These are phyloP conservation scores for Lathronympha strigana DNA, from an alignment of 2,888 invertebrate species.

Conservation along the genomic window DNA sequence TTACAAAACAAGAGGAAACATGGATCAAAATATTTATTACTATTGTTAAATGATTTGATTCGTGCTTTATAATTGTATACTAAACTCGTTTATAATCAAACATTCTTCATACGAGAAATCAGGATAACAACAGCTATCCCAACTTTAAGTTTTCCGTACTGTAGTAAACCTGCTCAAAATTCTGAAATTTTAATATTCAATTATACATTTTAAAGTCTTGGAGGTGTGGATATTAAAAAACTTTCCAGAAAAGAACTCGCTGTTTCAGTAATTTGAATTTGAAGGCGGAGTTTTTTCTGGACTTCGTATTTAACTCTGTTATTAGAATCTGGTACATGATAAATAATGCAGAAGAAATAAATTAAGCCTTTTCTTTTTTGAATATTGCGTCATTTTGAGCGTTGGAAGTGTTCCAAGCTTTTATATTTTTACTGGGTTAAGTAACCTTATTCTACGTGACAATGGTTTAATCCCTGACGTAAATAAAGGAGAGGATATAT, in stretches of 20 bases:
- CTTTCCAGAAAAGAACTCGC: slow-evolving; percentile 20
- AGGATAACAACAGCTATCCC: not conserved
- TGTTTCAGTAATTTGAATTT: slow-evolving; percentile 29
- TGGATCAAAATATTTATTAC: too few relatives aligned
- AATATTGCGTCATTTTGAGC: not conserved
- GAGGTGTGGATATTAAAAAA: slow-evolving; percentile 40
- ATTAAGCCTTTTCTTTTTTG: not conserved
- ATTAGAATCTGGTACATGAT: slow-evolving; percentile 7
- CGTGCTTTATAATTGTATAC: too few relatives aligned
- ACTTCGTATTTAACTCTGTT: slow-evolving; percentile 7
- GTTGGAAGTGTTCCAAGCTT: not conserved
- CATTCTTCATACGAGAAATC: too few relatives aligned
- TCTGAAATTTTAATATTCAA: slow-evolving; percentile 36
- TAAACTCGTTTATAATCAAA: too few relatives aligned
- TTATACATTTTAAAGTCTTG: slow-evolving; percentile 21
- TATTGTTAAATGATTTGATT: too few relatives aligned
- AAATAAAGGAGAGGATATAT: too few relatives aligned
- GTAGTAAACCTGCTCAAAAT: not conserved
- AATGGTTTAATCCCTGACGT: too few relatives aligned
- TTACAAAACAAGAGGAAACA: too few relatives aligned
- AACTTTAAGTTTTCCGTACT: slow-evolving; percentile 2
- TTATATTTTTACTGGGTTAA: not conserved
- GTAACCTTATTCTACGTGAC: too few relatives aligned
- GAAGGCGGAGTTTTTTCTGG: slow-evolving; percentile 14
- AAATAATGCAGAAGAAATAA: slow-evolving; percentile 5